These are phyloP conservation scores for Gambelia wislizenii DNA, from an alignment of 2,797 vertebrate species.

Conservation along the genomic window DNA sequence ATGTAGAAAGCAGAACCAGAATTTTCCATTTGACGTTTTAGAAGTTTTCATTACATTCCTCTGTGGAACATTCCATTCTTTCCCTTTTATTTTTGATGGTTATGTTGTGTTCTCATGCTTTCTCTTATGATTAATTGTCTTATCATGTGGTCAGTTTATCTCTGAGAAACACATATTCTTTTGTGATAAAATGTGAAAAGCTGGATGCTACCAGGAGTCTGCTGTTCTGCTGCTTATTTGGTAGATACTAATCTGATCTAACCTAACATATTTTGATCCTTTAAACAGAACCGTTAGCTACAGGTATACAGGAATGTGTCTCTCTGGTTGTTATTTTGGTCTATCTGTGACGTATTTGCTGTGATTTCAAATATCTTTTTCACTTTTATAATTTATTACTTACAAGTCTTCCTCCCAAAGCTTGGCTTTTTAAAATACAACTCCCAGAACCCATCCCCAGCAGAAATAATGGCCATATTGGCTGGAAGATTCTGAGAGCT, in stretches of 20 bases:
- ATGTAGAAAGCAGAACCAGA: conserved; percentile 24
- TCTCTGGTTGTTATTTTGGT: conserved; percentile 1
- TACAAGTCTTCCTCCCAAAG: no score
- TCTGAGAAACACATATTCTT: conserved; percentile 31
- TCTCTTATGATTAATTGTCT: conserved; percentile 24
- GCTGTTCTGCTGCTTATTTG: conserved; percentile 30
- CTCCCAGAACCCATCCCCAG: no score
- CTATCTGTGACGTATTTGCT: background rate
- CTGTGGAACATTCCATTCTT: conserved; percentile 54
- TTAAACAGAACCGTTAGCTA: conserved; percentile 7
- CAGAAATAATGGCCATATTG: no score
- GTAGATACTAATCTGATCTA: conserved; percentile 32
- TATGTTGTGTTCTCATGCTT: conserved; percentile 37
- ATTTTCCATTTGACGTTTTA: conserved; percentile 51
- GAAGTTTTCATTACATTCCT: conserved; percentile 50
- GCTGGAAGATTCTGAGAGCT: no score
- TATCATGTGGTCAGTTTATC: conserved; percentile 32
- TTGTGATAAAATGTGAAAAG: conserved; percentile 12
- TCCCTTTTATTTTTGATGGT: conserved; percentile 59
- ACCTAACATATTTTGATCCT: conserved; percentile 27
- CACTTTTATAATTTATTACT: background rate
- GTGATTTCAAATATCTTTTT: conserved; percentile 7
- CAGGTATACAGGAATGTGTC: background rate
- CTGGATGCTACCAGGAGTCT: conserved; percentile 24
- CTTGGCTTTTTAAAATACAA: no score